Evolutionary conservation across 2,797 vertebrate genomes (phyloP).

Genomic region (Furcifer pardalis): DNA sequence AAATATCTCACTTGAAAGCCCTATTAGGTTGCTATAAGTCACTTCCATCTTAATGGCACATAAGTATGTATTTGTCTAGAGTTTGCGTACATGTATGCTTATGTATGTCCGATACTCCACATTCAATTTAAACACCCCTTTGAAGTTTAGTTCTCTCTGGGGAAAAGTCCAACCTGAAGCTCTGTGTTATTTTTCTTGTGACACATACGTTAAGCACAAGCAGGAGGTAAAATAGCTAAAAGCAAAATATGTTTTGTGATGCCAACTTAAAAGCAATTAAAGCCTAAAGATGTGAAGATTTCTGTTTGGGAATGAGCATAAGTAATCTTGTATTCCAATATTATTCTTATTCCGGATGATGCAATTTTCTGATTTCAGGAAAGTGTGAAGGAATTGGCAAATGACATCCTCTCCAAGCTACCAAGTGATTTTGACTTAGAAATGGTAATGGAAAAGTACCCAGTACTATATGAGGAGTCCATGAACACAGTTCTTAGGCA

Average conservation of each 20-base stretch:
- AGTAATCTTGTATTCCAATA: background rate
- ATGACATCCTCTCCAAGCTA: conserved; percentile 88
- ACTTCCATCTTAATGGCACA: too few relatives aligned
- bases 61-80: too few relatives aligned
- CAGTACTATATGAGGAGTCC: conserved; percentile 89
- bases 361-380: conserved; percentile 77
- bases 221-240: background rate
- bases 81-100: background rate
- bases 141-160: background rate
- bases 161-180: background rate
- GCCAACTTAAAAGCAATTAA: background rate
- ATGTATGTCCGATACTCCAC: background rate
- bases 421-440: conserved; percentile 85
- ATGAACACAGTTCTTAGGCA: conserved; percentile 95
- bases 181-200: background rate
- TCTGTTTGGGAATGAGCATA: conserved; percentile 1
- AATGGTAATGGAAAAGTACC: conserved; percentile 82
- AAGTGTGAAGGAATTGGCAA: conserved; percentile 87
- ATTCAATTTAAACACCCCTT: background rate
- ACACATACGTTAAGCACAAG: too few relatives aligned
- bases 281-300: background rate
- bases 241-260: background rate
- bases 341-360: conserved; percentile 8
- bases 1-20: too few relatives aligned
- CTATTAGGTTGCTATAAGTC: too few relatives aligned